phyloP scores from a whole-genome alignment of 2,113 vertebrate species.

The Nibea albiflora region DNA sequence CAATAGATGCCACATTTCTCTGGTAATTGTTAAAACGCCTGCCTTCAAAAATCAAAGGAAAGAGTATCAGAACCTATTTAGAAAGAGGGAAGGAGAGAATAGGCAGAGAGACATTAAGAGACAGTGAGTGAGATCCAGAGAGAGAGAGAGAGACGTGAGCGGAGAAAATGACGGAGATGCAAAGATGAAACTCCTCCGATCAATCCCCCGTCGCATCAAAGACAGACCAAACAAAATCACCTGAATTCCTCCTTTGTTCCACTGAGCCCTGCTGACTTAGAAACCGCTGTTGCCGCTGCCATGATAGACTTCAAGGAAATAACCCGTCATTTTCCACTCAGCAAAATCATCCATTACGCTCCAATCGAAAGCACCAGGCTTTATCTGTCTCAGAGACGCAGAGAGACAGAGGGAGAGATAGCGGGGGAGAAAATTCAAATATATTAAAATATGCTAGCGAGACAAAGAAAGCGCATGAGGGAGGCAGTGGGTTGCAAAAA shows the following conservation, averaged over 20 bases:
- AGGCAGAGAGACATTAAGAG: neutral
- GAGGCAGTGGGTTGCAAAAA: slow-evolving; percentile 54
- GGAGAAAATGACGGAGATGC: slow-evolving; percentile 23
- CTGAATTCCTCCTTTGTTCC: slow-evolving; percentile 47
- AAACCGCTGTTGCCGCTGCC: slow-evolving; percentile 41
- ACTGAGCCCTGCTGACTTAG: slow-evolving; percentile 44
- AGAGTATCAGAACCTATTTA: neutral
- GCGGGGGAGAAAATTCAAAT: slow-evolving; percentile 53
- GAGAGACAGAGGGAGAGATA: slow-evolving; percentile 16
- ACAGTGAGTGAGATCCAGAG: neutral
- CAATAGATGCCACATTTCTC: neutral
- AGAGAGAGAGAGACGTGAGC: neutral
- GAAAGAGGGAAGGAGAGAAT: neutral
- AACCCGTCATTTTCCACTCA: slow-evolving; percentile 72
- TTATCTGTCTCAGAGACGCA: slow-evolving; percentile 60
- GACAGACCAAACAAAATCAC: slow-evolving; percentile 47
- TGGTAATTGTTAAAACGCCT: neutral
- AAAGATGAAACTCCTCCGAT: slow-evolving; percentile 17
- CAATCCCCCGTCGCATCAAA: slow-evolving; percentile 36
- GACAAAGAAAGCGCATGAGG: slow-evolving; percentile 34
- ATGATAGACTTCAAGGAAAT: slow-evolving; percentile 65
- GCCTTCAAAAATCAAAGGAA: neutral
- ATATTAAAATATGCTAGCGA: slow-evolving; percentile 65
- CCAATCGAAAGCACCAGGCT: slow-evolving; percentile 50
- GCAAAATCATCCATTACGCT: slow-evolving; percentile 67